These are phyloP conservation scores for Bombus fervidus DNA, from an alignment of 1,140 invertebrate genomes.

Conservation along the genomic window DNA sequence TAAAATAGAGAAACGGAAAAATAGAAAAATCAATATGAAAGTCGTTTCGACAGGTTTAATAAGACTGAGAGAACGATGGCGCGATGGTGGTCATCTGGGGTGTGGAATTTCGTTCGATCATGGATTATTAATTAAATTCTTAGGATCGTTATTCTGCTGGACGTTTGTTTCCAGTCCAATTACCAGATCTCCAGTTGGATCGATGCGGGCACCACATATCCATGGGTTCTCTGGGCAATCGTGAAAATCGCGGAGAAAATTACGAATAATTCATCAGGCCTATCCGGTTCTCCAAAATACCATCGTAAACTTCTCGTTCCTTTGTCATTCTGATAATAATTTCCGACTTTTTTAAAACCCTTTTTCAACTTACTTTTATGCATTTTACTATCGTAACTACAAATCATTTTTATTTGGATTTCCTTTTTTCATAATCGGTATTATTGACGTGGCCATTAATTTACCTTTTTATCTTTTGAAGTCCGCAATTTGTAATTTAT, in stretches of 20 bases:
- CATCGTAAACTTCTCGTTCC: background rate
- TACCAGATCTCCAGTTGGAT: background rate
- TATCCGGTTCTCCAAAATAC: background rate
- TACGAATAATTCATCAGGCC: constrained; percentile 7
- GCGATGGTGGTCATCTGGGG: background rate
- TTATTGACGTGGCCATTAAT: no score
- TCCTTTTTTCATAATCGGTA: no score
- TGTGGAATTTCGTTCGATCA: background rate
- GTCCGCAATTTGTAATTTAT: no score
- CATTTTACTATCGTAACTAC: background rate
- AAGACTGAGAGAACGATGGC: background rate
- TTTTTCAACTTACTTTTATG: background rate
- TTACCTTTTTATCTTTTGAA: no score
- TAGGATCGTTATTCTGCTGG: constrained; percentile 16
- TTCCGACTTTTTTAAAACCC: background rate
- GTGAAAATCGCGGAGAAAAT: constrained; percentile 21
- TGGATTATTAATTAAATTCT: constrained; percentile 33
- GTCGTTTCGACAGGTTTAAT: background rate
- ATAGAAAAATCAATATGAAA: background rate
- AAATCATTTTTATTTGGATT: no score
- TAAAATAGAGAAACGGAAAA: background rate
- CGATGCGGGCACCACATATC: background rate
- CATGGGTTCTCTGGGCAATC: background rate
- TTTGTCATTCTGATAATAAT: background rate
- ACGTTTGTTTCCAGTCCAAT: constrained; percentile 14